Percentiles rank a stretch among this genome's conserved stretches.
phyloP scores from a whole-genome alignment of 2,797 vertebrate genomes.

The Nyctibius grandis region DNA sequence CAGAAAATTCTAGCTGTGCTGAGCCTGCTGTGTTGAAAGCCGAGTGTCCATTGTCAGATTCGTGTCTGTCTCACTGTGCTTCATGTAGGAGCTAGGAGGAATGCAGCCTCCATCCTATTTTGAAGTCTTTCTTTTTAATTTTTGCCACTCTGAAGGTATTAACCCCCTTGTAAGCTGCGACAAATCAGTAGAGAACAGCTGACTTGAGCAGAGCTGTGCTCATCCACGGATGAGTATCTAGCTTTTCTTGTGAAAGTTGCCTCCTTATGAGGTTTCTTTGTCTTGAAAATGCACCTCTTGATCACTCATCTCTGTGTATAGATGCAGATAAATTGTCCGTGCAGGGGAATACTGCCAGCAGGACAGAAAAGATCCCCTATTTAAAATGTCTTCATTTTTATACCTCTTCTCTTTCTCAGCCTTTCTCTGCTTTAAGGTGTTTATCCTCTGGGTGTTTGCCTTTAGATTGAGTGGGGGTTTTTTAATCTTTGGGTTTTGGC shows the following conservation, averaged over 20 bases:
- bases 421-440: neutral
- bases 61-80: neutral
- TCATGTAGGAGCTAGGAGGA: neutral
- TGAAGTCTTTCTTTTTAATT: neutral
- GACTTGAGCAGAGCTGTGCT: neutral
- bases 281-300: neutral
- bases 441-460: neutral
- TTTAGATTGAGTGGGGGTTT: neutral
- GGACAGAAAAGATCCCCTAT: neutral
- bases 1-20: conserved; percentile 29
- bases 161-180: neutral
- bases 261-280: neutral
- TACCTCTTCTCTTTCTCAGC: neutral
- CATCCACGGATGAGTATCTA: neutral
- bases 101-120: neutral
- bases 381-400: neutral
- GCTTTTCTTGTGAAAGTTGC: neutral
- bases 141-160: neutral
- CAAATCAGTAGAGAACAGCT: neutral
- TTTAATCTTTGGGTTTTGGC: neutral
- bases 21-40: neutral
- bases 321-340: neutral
- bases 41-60: neutral
- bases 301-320: neutral
- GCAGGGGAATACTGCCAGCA: neutral